Conservation (phyloP, 2,113 vertebrate genomes). For the Henicopernis longicauda region DNA sequence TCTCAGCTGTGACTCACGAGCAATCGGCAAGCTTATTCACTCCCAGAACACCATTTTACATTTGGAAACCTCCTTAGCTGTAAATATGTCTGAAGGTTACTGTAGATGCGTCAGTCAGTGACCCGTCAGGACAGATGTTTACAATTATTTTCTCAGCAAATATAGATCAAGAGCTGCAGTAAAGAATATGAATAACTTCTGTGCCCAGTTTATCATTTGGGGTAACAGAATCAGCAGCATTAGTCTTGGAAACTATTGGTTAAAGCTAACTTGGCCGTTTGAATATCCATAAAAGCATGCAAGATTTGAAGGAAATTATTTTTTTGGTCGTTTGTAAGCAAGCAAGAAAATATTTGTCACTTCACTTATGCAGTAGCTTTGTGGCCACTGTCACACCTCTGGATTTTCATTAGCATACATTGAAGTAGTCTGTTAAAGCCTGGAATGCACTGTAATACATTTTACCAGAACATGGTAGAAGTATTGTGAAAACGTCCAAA, state of each 20-base stretch:
- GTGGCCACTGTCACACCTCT: background rate
- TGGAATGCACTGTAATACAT: background rate
- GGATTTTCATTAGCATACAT: background rate
- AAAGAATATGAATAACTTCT: background rate
- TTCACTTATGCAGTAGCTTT: background rate
- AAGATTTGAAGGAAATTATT: background rate
- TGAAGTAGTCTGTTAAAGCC: background rate
- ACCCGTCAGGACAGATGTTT: background rate
- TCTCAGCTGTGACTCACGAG: constrained; percentile 1
- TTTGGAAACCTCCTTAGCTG: constrained; percentile 16
- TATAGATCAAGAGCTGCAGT: background rate
- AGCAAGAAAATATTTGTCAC: background rate
- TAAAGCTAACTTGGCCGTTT: background rate
- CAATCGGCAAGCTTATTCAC: background rate
- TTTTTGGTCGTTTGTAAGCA: background rate
- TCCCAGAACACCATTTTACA: constrained; percentile 6
- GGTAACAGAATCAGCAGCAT: background rate
- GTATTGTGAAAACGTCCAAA: background rate
- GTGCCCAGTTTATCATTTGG: background rate
- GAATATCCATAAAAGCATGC: background rate
- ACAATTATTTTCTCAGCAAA: constrained; percentile 20
- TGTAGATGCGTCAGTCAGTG: background rate
- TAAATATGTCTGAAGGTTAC: constrained; percentile 12
- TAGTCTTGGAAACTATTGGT: background rate
- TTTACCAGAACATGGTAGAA: background rate